Evolutionary conservation across 2,113 vertebrate species (phyloP).

Genomic region (Mustela lutreola): DNA sequence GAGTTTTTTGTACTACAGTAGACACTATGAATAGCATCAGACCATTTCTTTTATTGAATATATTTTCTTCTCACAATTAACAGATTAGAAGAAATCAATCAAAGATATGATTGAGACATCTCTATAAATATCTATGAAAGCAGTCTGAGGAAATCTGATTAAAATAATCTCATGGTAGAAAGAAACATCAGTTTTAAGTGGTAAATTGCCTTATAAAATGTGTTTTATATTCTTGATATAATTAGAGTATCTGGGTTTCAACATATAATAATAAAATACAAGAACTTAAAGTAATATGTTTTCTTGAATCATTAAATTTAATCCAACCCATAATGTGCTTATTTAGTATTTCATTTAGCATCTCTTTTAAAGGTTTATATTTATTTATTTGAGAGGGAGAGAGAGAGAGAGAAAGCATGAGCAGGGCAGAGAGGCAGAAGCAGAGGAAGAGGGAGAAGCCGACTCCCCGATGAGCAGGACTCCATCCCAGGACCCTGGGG

Average conservation of each 20-base stretch:
- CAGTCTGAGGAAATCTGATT: background rate
- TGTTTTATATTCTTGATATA: background rate
- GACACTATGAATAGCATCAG: background rate
- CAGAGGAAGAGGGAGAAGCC: background rate
- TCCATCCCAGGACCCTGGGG: background rate
- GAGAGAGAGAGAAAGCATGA: background rate
- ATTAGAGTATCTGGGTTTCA: background rate
- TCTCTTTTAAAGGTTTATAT: background rate
- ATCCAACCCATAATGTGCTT: background rate
- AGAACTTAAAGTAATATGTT: background rate
- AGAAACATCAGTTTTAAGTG: background rate
- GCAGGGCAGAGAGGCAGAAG: background rate
- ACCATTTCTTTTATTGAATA: constrained; percentile 58
- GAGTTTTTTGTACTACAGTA: constrained; percentile 57
- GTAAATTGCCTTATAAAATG: constrained; percentile 21
- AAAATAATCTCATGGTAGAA: background rate
- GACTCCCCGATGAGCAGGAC: background rate
- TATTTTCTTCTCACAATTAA: constrained; percentile 59
- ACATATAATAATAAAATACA: constrained; percentile 26
- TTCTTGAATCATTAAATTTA: constrained; percentile 38
- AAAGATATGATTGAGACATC: constrained; percentile 66
- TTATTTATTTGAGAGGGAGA: background rate
- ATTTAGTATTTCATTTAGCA: background rate
- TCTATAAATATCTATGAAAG: constrained; percentile 55
- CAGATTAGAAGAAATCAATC: constrained; percentile 67